A percentile compares a stretch with the other conserved stretches of the same genome.
Conservation (phyloP, 1,140 invertebrate species). For the Sminthurinus signatus region DNA sequence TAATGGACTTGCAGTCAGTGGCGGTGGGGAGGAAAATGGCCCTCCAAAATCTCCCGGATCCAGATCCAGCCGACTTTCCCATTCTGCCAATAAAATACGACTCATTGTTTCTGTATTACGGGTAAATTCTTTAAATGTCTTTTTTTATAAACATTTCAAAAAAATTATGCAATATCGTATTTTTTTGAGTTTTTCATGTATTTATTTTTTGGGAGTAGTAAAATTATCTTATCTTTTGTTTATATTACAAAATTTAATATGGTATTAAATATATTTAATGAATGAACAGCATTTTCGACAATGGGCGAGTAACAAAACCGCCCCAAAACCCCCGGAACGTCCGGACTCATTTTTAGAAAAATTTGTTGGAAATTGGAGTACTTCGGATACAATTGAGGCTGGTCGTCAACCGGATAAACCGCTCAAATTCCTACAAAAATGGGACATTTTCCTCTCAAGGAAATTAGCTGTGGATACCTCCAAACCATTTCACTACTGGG, state of each 20-base stretch:
- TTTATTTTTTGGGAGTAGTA: too few relatives aligned
- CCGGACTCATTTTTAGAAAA: conserved; percentile 53
- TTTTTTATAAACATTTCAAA: too few relatives aligned
- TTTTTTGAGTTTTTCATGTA: too few relatives aligned
- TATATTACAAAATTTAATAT: conserved; percentile 1
- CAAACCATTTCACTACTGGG: conserved; percentile 55
- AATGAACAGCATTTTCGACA: conserved; percentile 46
- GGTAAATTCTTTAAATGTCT: too few relatives aligned
- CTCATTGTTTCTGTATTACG: conserved; percentile 21
- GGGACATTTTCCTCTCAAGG: background rate
- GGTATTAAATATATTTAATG: background rate
- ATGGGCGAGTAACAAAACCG: conserved; percentile 47
- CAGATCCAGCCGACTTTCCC: too few relatives aligned
- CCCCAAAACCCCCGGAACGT: conserved; percentile 44
- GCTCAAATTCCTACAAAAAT: conserved; percentile 21
- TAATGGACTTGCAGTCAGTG: too few relatives aligned
- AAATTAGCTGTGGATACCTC: conserved; percentile 57
- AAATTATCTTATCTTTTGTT: background rate
- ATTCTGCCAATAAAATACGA: conserved; percentile 21
- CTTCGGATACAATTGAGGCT: conserved; percentile 39
- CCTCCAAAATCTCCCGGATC: too few relatives aligned
- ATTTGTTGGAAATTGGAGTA: conserved; percentile 50
- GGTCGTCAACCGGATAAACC: conserved; percentile 40
- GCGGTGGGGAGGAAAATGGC: too few relatives aligned
- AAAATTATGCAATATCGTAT: background rate